Conservation (phyloP, 1,140 invertebrate species). For the Brachionus sp. region DNA sequence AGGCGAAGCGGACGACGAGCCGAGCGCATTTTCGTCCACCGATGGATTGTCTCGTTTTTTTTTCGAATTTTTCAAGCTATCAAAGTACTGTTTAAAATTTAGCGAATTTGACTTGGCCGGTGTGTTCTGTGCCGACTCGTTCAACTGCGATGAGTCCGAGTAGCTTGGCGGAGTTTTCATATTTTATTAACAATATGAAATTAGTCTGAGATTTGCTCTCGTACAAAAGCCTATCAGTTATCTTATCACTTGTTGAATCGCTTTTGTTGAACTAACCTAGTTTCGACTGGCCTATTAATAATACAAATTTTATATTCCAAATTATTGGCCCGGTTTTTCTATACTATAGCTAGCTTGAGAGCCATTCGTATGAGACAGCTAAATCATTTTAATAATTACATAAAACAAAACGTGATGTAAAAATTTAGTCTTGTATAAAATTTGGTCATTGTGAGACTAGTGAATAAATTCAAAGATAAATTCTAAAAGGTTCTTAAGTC, state of each 20-base stretch:
- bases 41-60: constrained; percentile 24
- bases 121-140: background rate
- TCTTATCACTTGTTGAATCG: constrained; percentile 18
- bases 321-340: background rate
- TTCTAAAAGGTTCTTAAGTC: no score
- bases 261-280: constrained; percentile 26
- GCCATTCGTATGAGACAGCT: background rate
- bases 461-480: no score
- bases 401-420: background rate
- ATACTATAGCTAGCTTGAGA: background rate
- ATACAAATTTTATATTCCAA: background rate
- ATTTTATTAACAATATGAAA: background rate
- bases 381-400: background rate
- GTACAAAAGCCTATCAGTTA: background rate
- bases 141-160: background rate
- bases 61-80: constrained; percentile 3
- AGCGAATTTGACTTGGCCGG: background rate
- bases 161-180: constrained; percentile 28
- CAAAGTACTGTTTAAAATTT: constrained; percentile 21
- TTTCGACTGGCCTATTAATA: background rate
- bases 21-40: background rate
- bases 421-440: background rate
- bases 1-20: background rate
- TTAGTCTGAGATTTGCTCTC: background rate
- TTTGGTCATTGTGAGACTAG: no score